These are phyloP conservation scores for Palaemon carinicauda DNA, from an alignment of 1,140 invertebrate genomes.

Conservation along the genomic window DNA sequence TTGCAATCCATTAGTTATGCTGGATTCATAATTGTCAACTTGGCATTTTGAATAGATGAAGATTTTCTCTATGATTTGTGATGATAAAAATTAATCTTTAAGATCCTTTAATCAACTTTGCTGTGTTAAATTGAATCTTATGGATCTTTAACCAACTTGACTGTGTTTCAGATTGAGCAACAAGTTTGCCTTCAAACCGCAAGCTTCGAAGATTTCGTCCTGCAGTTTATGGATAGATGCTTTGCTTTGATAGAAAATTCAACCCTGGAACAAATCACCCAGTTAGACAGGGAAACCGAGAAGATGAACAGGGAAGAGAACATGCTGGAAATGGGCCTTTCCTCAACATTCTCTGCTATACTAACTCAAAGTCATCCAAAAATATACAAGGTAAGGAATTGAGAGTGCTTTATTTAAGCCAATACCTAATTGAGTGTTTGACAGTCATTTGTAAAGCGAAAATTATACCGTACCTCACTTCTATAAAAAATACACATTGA, in stretches of 20 bases:
- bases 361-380: conserved; percentile 72
- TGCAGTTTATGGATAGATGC: conserved; percentile 84
- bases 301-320: conserved; percentile 75
- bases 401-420: no score
- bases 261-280: conserved; percentile 58
- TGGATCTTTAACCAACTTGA: neutral
- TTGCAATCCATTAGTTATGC: no score
- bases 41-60: no score
- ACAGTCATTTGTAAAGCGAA: no score
- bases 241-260: conserved; percentile 77
- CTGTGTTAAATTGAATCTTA: neutral
- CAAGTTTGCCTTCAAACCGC: conserved; percentile 81
- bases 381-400: no score
- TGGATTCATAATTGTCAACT: no score
- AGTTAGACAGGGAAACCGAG: conserved; percentile 69
- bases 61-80: no score
- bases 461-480: no score
- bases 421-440: no score
- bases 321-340: conserved; percentile 75
- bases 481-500: no score
- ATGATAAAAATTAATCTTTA: no score
- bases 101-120: neutral
- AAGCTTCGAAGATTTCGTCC: conserved; percentile 86
- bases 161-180: conserved; percentile 71
- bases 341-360: conserved; percentile 74